A percentile compares a stretch with the other conserved stretches of the same genome.
Conservation (phyloP, 2,797 vertebrate genomes). For the Psittacula derbiana region DNA sequence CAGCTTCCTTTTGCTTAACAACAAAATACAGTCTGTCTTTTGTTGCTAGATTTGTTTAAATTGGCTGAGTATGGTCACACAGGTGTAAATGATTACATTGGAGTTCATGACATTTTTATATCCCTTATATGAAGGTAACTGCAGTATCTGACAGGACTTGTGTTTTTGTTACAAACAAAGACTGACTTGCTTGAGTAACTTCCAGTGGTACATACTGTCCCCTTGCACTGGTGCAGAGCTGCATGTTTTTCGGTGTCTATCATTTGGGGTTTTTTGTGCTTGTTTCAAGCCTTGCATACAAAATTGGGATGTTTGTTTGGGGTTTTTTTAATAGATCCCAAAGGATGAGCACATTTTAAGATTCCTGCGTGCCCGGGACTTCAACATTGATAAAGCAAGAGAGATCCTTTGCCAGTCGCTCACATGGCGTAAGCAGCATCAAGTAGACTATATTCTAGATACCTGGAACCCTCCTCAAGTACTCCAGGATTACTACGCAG, state of each 20-base stretch:
- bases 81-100: not conserved
- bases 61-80: not conserved
- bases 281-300: not conserved
- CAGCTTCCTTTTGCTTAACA: not conserved
- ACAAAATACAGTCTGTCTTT: not conserved
- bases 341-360: slow-evolving; percentile 96
- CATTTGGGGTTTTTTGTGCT: not conserved
- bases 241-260: not conserved
- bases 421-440: slow-evolving; percentile 96
- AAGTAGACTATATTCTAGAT: slow-evolving; percentile 94
- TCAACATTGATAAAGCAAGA: slow-evolving; percentile 93
- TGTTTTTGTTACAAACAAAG: not conserved
- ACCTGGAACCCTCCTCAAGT: slow-evolving; percentile 94
- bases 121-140: not conserved
- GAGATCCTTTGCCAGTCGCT: slow-evolving; percentile 93
- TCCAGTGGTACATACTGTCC: not conserved
- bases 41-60: not conserved
- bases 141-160: not conserved
- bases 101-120: not conserved
- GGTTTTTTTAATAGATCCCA: slow-evolving; percentile 81
- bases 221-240: not conserved
- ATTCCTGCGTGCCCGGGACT: slow-evolving; percentile 92
- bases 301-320: not conserved
- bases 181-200: not conserved
- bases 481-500: slow-evolving; percentile 93